These are phyloP conservation scores for Tenualosa ilisha DNA, from an alignment of 2,797 vertebrate genomes.

Conservation along the genomic window DNA sequence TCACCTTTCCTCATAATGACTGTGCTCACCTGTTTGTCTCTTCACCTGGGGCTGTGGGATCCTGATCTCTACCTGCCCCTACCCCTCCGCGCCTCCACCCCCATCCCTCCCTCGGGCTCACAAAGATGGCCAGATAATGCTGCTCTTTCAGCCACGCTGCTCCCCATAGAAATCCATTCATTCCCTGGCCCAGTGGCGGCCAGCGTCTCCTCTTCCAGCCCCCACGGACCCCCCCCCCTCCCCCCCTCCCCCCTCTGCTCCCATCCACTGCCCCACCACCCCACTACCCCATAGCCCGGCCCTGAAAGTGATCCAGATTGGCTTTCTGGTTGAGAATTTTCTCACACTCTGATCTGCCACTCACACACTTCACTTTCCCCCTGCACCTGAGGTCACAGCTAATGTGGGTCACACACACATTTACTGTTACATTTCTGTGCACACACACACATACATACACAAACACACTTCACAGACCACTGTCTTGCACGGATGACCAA, in stretches of 20 bases:
- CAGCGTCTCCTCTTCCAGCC: conserved; percentile 36
- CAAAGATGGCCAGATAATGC: conserved; percentile 72
- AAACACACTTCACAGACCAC: conserved; percentile 16
- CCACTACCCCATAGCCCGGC: conserved; percentile 53
- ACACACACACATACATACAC: neutral
- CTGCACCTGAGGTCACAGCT: conserved; percentile 10
- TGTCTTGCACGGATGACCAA: neutral
- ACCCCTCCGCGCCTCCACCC: conserved; percentile 23
- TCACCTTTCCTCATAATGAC: conserved; percentile 78
- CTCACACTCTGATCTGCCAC: conserved; percentile 73
- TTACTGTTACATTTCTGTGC: conserved; percentile 8
- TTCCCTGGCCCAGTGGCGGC: conserved; percentile 50
- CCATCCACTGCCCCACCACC: too few relatives aligned
- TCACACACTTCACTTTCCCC: conserved; percentile 36
- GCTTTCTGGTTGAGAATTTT: conserved; percentile 69
- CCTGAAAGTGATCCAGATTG: conserved; percentile 75
- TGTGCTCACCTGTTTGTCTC: conserved; percentile 75
- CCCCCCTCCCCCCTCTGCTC: neutral
- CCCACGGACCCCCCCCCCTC: conserved; percentile 39
- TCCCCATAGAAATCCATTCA: conserved; percentile 58
- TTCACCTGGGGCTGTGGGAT: conserved; percentile 74
- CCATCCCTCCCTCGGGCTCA: conserved; percentile 41
- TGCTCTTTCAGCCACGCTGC: conserved; percentile 61
- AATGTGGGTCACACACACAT: conserved; percentile 17
- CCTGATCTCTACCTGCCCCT: conserved; percentile 49